Evolutionary conservation across 2,888 invertebrate species (phyloP), one percentile per base, ranked within the genome.

Genomic region (Euproctis similis): DNA sequence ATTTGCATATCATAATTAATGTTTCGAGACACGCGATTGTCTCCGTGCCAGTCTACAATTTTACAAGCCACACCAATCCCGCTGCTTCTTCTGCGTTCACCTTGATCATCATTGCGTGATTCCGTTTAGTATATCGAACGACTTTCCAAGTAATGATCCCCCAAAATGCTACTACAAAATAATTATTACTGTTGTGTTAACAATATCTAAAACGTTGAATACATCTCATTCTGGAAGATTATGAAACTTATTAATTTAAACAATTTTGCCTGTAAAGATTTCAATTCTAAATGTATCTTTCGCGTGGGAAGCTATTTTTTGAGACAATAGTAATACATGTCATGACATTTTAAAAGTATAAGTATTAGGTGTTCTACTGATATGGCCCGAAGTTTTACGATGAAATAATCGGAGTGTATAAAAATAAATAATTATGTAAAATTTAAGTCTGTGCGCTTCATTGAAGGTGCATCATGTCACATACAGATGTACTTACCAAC

Each of bases 401-500:
- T n/a, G n/a, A n/a, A n/a, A n/a, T n/a, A n/a, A n/a, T n/a, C n/a
- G n/a, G n/a, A n/a, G n/a, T n/a, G n/a, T n/a, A n/a, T n/a, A n/a
- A n/a, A n/a, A n/a, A n/a, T n/a, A n/a, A n/a, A n/a, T n/a, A n/a
- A n/a, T n/a, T n/a, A n/a, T n/a, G n/a, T n/a, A n/a, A n/a, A n/a
- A n/a, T n/a, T n/a, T n/a, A n/a, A n/a, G n/a, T 8, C 19, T 4
- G 7, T 37, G 54, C 54, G 53, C 43, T 45, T 42, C 28, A 34
- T 26, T 53, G 49, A 59, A 44, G 45, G 38, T 32, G 30, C 36
- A 40, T 29, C 12, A 28, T 38, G 34, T 28, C 8, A 24, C 14
- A 23, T 53, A 28, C 30, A 37, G 33, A 12, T 42, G 42, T 40
- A 29, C 36, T 31, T 38, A 57, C 59, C 56, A 59, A 58, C 56